These are phyloP conservation scores for Pachyrhynchus sulphureomaculatus DNA, from an alignment of 1,140 invertebrate genomes.

Conservation along the genomic window DNA sequence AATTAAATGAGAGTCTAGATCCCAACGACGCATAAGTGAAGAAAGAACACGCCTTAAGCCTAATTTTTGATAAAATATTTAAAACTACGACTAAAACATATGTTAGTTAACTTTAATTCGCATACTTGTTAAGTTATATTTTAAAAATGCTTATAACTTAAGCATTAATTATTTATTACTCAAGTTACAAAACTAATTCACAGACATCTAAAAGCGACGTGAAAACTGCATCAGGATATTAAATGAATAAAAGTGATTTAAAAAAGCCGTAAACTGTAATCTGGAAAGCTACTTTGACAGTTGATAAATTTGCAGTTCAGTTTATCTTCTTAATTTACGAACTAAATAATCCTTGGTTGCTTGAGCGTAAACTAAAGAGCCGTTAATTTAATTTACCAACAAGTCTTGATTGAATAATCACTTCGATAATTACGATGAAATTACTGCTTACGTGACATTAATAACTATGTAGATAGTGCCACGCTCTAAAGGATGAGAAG, in stretches of 20 bases:
- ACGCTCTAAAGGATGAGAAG: too few relatives aligned
- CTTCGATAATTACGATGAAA: background rate
- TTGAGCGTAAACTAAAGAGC: conserved; percentile 2
- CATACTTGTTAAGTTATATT: too few relatives aligned
- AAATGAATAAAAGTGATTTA: conserved; percentile 1
- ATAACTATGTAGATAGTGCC: too few relatives aligned
- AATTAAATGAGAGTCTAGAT: too few relatives aligned
- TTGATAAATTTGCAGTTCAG: conserved; percentile 11
- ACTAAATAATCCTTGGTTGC: conserved; percentile 5
- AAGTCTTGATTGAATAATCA: background rate
- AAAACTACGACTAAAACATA: too few relatives aligned
- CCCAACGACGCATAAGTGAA: too few relatives aligned
- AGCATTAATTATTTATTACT: too few relatives aligned
- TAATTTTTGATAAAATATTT: too few relatives aligned
- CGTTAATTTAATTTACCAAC: conserved; percentile 14
- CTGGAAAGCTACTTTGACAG: conserved; percentile 6
- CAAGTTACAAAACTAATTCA: background rate
- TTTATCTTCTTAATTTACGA: background rate
- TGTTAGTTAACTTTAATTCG: too few relatives aligned
- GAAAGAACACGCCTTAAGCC: too few relatives aligned
- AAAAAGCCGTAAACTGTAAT: conserved; percentile 7
- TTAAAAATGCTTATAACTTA: too few relatives aligned
- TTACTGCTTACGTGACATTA: background rate
- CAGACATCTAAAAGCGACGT: too few relatives aligned
- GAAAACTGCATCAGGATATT: background rate